Percentiles rank a stretch among this genome's conserved stretches.
These are phyloP conservation scores for Tangara arthus DNA, from an alignment of 2,797 vertebrate genomes.

Conservation along the genomic window DNA sequence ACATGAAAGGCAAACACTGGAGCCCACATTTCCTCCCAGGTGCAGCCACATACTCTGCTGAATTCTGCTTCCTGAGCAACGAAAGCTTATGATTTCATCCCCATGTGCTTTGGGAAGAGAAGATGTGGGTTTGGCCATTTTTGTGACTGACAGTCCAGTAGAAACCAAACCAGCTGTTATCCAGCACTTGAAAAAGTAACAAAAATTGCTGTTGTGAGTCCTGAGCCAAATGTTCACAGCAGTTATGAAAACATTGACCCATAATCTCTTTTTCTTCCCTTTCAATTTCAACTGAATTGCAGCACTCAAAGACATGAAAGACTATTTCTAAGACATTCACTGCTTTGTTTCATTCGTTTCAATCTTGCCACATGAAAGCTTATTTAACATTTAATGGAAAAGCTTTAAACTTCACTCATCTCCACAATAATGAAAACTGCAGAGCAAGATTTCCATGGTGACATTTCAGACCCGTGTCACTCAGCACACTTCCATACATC, in stretches of 20 bases:
- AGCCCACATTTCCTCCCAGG: neutral
- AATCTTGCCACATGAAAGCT: conserved; percentile 26
- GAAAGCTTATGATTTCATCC: neutral
- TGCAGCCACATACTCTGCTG: neutral
- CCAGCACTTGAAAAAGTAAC: neutral
- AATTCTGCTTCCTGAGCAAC: neutral
- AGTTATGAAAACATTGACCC: neutral
- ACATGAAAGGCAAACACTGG: neutral
- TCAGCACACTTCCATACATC: neutral
- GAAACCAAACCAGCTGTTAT: neutral
- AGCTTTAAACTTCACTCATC: conserved; percentile 49
- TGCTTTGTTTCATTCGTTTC: conserved; percentile 35
- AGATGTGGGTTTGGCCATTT: neutral
- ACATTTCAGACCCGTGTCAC: neutral
- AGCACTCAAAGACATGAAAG: neutral
- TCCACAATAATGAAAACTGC: conserved; percentile 12
- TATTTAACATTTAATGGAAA: conserved; percentile 42
- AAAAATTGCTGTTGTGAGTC: neutral
- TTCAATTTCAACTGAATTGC: neutral
- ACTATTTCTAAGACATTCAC: neutral
- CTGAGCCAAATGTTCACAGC: neutral
- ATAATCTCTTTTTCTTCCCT: neutral
- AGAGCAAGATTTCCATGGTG: conserved; percentile 18
- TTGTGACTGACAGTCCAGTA: neutral
- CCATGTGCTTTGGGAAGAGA: neutral